These are phyloP conservation scores for Sebastiscus albofasciatus DNA, from an alignment of 2,797 vertebrate species.

Conservation along the genomic window DNA sequence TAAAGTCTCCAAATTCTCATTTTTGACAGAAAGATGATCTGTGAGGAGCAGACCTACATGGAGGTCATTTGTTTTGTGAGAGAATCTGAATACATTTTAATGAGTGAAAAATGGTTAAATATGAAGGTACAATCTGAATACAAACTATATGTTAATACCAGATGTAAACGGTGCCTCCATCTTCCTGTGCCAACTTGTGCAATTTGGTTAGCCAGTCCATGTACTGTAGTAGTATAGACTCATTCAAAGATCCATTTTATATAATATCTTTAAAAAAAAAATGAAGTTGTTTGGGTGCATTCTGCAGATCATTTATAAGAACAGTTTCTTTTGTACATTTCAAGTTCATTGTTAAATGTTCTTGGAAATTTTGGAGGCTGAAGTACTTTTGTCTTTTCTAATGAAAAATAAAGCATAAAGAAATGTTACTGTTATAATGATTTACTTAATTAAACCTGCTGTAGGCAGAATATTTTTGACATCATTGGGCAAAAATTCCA, in stretches of 20 bases:
- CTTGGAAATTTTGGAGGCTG: background rate
- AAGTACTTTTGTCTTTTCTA: background rate
- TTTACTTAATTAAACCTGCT: background rate
- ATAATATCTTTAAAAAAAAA: background rate
- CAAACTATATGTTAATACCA: too few species aligned
- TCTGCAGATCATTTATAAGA: background rate
- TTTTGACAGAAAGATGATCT: background rate
- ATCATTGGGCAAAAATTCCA: too few species aligned
- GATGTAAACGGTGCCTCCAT: background rate
- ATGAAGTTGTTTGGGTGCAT: background rate
- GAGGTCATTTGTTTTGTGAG: background rate
- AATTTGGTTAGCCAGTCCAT: too few species aligned
- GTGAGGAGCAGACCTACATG: background rate
- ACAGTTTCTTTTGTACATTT: background rate
- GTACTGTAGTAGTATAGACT: background rate
- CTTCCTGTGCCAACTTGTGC: too few species aligned
- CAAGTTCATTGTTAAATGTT: background rate
- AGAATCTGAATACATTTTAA: background rate
- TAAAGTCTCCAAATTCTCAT: background rate
- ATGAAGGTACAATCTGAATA: background rate
- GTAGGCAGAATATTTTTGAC: too few species aligned
- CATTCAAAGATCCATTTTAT: background rate
- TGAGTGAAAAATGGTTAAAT: background rate
- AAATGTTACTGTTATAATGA: background rate
- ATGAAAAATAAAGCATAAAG: background rate